Percentiles rank a stretch among this genome's conserved stretches.
Conservation (phyloP, 2,888 invertebrate species). For the Brachycybe producta region DNA sequence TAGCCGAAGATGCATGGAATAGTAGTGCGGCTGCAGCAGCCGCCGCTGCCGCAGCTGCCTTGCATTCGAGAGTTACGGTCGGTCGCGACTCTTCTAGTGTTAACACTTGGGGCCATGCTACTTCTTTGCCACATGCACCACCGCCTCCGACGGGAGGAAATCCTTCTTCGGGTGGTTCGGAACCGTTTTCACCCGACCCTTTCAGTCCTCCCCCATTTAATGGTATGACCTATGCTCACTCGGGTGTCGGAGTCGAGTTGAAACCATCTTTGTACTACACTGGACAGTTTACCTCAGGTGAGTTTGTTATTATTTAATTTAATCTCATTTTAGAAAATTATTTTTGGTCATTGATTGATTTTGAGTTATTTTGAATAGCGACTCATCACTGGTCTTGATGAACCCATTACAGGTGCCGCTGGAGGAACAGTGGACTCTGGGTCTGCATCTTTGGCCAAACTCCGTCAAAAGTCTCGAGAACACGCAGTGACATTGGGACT, state of each 20-base stretch:
- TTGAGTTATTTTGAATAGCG: too few relatives aligned
- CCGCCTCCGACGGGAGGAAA: slow-evolving; percentile 4
- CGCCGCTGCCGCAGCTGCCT: slow-evolving; percentile 19
- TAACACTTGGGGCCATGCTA: slow-evolving; percentile 16
- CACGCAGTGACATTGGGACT: slow-evolving; percentile 19
- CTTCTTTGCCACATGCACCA: slow-evolving; percentile 1
- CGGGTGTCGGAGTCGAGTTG: slow-evolving; percentile 20
- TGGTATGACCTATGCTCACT: slow-evolving; percentile 22
- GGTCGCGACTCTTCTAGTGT: slow-evolving; percentile 14
- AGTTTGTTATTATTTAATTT: too few relatives aligned
- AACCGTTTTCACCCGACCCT: slow-evolving; percentile 14
- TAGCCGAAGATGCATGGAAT: slow-evolving; percentile 19
- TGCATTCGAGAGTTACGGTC: slow-evolving; percentile 17
- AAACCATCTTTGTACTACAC: slow-evolving; percentile 25
- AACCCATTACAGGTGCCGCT: neutral
- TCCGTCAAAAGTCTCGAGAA: slow-evolving; percentile 19
- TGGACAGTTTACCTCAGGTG: slow-evolving; percentile 23
- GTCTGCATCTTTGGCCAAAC: slow-evolving; percentile 17
- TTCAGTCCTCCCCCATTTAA: slow-evolving; percentile 21
- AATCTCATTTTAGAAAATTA: too few relatives aligned
- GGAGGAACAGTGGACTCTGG: slow-evolving; percentile 14
- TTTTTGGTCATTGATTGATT: too few relatives aligned
- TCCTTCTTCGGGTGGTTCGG: slow-evolving; percentile 12
- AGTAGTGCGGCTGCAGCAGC: slow-evolving; percentile 15
- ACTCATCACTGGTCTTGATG: too few relatives aligned